Evolutionary conservation across 2,797 vertebrate genomes (phyloP).

Genomic region (Myotis myotis): DNA sequence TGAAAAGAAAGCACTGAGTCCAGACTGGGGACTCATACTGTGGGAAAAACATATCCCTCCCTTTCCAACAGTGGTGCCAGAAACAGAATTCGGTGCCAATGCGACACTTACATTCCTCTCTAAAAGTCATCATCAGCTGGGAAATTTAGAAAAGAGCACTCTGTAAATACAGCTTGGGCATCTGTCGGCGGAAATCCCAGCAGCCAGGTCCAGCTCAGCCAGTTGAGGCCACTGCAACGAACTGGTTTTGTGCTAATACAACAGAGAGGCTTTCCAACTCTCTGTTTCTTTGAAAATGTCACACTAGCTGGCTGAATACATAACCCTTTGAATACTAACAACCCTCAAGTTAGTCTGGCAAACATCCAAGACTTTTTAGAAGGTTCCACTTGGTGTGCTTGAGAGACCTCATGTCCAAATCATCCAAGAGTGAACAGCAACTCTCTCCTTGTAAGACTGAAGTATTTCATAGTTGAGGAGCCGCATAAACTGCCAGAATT

Average conservation of each 20-base stretch:
- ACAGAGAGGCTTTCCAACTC: background rate
- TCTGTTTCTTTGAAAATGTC: constrained; percentile 26
- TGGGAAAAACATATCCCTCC: background rate
- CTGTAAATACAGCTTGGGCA: background rate
- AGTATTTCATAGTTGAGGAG: constrained; percentile 26
- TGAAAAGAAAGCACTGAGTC: constrained; percentile 3
- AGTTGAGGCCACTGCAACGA: background rate
- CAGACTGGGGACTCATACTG: background rate
- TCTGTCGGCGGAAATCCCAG: background rate
- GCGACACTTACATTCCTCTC: background rate
- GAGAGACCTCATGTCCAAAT: constrained; percentile 26
- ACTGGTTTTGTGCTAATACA: background rate
- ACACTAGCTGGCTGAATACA: background rate
- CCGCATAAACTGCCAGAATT: background rate
- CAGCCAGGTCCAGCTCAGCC: background rate
- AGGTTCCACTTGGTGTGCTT: background rate
- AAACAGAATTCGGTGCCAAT: background rate
- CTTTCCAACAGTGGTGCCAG: background rate
- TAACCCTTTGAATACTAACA: background rate
- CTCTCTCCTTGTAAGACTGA: constrained; percentile 11
- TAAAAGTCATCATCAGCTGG: constrained; percentile 23
- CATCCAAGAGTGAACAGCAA: background rate
- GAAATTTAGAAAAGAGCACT: background rate
- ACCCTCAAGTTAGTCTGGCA: background rate
- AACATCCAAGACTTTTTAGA: constrained; percentile 18